Conservation (phyloP, 2,113 vertebrate genomes). For the Gadus macrocephalus region DNA sequence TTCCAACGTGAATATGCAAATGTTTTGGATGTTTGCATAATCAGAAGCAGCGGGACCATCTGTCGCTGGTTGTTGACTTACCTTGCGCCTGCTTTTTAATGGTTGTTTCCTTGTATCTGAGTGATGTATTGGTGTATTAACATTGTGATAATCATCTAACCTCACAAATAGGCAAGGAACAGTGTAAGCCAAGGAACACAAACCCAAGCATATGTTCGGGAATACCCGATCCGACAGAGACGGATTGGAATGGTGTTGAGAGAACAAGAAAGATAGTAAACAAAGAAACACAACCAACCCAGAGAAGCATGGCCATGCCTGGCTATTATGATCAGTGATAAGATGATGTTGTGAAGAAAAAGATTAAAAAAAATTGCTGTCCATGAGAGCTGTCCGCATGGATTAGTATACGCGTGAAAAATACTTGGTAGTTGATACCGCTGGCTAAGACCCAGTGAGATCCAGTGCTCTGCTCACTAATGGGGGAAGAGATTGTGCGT, state of each 20-base stretch:
- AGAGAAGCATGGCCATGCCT: slow-evolving; percentile 8
- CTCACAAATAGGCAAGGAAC: slow-evolving; percentile 55
- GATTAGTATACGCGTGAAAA: slow-evolving; percentile 47
- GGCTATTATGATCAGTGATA: slow-evolving; percentile 9
- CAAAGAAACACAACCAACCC: slow-evolving; percentile 30
- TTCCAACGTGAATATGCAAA: slow-evolving; percentile 66
- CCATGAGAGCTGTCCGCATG: slow-evolving; percentile 35
- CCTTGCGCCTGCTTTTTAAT: slow-evolving; percentile 71
- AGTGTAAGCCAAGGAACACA: slow-evolving; percentile 28
- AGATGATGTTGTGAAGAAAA: slow-evolving; percentile 49
- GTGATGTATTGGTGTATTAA: slow-evolving; percentile 70
- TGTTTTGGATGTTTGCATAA: slow-evolving; percentile 73
- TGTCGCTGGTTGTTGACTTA: slow-evolving; percentile 77
- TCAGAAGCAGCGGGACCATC: slow-evolving; percentile 76
- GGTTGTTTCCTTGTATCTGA: slow-evolving; percentile 71
- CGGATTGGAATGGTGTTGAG: slow-evolving; percentile 56
- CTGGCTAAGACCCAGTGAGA: background rate
- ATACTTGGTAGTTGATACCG: background rate
- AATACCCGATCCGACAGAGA: slow-evolving; percentile 54
- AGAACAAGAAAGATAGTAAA: slow-evolving; percentile 21
- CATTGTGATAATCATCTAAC: slow-evolving; percentile 74
- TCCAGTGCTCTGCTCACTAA: slow-evolving; percentile 39
- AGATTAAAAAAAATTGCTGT: slow-evolving; percentile 47
- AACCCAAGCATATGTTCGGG: slow-evolving; percentile 61
- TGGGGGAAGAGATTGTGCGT: slow-evolving; percentile 41